These are phyloP conservation scores for Apodemia hepburni DNA, from an alignment of 2,888 invertebrate genomes.

Conservation along the genomic window DNA sequence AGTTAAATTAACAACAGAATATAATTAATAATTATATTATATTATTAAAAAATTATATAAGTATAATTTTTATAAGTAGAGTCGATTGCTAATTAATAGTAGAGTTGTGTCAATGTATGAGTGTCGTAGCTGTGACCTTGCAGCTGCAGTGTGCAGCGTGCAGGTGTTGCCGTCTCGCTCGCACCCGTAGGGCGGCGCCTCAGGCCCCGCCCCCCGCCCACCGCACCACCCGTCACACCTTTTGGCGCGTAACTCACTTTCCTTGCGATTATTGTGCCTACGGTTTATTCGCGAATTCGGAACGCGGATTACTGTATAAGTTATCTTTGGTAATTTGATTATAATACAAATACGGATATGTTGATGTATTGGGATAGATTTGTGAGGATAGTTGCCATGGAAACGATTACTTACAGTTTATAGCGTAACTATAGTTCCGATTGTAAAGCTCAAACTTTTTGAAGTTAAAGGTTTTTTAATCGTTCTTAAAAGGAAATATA, in stretches of 20 bases:
- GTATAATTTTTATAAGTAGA: neutral
- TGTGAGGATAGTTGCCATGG: slow-evolving; percentile 4
- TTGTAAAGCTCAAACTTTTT: neutral
- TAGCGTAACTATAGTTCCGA: neutral
- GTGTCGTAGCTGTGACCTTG: slow-evolving; percentile 45
- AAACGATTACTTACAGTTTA: neutral
- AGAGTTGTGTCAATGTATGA: neutral
- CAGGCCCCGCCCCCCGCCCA: slow-evolving; percentile 69
- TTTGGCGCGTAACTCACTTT: slow-evolving; percentile 61
- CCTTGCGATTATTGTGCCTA: slow-evolving; percentile 41
- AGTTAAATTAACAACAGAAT: too few species aligned
- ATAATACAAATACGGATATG: neutral
- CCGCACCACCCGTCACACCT: slow-evolving; percentile 49
- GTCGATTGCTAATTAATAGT: slow-evolving; percentile 6
- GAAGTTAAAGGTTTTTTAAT: neutral
- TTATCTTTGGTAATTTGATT: slow-evolving; percentile 1
- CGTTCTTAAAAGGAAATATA: too few species aligned
- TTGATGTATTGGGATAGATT: slow-evolving; percentile 1
- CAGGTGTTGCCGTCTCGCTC: slow-evolving; percentile 51
- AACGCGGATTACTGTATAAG: slow-evolving; percentile 5
- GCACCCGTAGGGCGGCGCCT: slow-evolving; percentile 47
- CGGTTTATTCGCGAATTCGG: slow-evolving; percentile 27
- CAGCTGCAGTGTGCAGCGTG: slow-evolving; percentile 39
- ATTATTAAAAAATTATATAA: neutral
- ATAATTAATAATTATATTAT: too few species aligned